phyloP scores from a whole-genome alignment of 1,140 invertebrate species.

The Hestina assimilis region DNA sequence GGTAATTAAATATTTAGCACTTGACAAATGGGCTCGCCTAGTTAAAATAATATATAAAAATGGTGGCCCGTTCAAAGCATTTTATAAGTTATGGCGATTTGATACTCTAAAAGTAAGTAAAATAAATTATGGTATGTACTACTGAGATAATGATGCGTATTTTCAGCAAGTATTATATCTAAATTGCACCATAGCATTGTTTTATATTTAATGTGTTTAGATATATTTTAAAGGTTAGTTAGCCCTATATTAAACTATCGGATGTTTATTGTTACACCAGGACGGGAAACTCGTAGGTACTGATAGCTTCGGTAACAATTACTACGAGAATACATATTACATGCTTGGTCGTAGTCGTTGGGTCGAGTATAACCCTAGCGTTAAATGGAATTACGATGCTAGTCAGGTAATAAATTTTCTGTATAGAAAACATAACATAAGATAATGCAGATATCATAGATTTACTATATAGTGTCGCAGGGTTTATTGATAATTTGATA shows the following conservation, averaged over 20 bases:
- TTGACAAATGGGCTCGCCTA: slow-evolving; percentile 45
- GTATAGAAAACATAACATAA: no score
- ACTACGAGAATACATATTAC: slow-evolving; percentile 56
- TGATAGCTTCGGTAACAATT: slow-evolving; percentile 54
- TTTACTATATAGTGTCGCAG: no score
- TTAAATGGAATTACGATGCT: slow-evolving; percentile 53
- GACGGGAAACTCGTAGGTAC: slow-evolving; percentile 44
- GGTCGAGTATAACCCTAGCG: slow-evolving; percentile 46
- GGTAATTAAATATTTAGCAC: slow-evolving; percentile 32
- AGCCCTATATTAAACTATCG: no score
- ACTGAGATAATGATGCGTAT: no score
- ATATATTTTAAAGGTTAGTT: no score
- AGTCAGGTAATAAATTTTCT: slow-evolving; percentile 40
- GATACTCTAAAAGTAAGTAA: slow-evolving; percentile 48
- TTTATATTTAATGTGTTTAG: background rate
- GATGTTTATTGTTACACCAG: slow-evolving; percentile 30
- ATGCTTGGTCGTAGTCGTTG: slow-evolving; percentile 57
- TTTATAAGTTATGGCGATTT: slow-evolving; percentile 45
- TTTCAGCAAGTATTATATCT: background rate
- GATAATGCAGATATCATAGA: no score
- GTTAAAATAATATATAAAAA: slow-evolving; percentile 43
- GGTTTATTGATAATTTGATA: no score
- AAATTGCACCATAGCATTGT: background rate
- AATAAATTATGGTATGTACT: no score
- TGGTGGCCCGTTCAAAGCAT: slow-evolving; percentile 36